Percentiles rank a stretch among this genome's conserved stretches.
These are phyloP conservation scores for Melanogrammus aeglefinus DNA, from an alignment of 2,797 vertebrate species.

Conservation along the genomic window DNA sequence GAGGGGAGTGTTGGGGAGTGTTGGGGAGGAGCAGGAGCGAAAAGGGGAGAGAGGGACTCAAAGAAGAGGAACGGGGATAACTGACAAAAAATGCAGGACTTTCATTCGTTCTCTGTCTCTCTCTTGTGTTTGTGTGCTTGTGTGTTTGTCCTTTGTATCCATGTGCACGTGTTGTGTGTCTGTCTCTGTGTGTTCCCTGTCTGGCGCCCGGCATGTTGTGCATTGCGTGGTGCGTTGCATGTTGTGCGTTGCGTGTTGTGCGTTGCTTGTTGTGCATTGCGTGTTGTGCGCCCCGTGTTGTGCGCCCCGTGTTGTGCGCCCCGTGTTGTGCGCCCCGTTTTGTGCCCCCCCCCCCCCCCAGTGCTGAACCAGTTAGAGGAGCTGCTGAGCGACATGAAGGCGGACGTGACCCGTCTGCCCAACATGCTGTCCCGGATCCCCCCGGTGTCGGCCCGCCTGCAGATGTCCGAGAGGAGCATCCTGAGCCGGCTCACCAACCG, in stretches of 20 bases:
- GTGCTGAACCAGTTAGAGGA: slow-evolving; percentile 98
- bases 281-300: background rate
- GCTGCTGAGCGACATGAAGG: slow-evolving; percentile 98
- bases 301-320: background rate
- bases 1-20: no score
- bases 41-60: no score
- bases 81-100: no score
- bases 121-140: slow-evolving; percentile 1
- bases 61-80: background rate
- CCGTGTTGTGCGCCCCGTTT: background rate
- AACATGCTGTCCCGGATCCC: slow-evolving; percentile 97
- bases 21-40: no score
- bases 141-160: slow-evolving; percentile 7
- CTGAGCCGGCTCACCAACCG: slow-evolving; percentile 94
- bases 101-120: background rate
- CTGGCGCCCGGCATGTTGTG: no score
- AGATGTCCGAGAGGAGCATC: slow-evolving; percentile 98
- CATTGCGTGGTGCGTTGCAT: background rate
- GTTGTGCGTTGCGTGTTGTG: no score
- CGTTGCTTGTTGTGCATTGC: background rate
- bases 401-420: slow-evolving; percentile 92
- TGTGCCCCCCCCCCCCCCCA: slow-evolving; percentile 48
- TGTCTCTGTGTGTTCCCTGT: no score
- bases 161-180: background rate
- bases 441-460: slow-evolving; percentile 89